A percentile compares a stretch with the other conserved stretches of the same genome.
Conservation (phyloP, 2,888 invertebrate species). For the Panzeria rudis region DNA sequence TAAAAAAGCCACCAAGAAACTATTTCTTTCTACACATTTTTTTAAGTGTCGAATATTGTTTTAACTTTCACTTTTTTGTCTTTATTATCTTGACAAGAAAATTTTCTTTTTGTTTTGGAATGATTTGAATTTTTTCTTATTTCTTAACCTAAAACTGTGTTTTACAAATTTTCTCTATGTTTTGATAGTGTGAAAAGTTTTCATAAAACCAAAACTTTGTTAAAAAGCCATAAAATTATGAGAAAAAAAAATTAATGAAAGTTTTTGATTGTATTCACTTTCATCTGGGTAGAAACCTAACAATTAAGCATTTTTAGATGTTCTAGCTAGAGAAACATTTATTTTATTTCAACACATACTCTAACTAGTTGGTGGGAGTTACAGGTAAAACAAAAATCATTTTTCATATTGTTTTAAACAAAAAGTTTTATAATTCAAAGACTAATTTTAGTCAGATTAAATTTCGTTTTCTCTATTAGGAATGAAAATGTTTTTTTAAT, state of each 20-base stretch:
- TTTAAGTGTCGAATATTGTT: slow-evolving; percentile 12
- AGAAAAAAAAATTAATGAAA: slow-evolving; percentile 13
- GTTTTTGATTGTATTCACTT: slow-evolving; percentile 47
- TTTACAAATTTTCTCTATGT: neutral
- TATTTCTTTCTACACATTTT: neutral
- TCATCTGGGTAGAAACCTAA: neutral
- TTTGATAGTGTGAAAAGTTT: slow-evolving; percentile 6
- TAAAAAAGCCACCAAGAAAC: neutral
- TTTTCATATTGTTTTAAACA: neutral
- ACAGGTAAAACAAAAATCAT: neutral
- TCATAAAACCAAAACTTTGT: slow-evolving; percentile 1
- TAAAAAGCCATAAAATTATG: neutral
- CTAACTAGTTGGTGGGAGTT: neutral
- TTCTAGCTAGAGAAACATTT: neutral
- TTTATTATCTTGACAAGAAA: slow-evolving; percentile 24
- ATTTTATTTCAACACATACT: neutral
- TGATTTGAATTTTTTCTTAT: slow-evolving; percentile 35
- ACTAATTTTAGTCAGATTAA: neutral
- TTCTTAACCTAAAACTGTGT: neutral
- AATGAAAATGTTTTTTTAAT: neutral
- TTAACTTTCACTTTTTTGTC: slow-evolving; percentile 61
- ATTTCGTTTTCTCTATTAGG: too few species aligned
- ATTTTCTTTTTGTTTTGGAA: slow-evolving; percentile 15
- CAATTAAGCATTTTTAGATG: neutral
- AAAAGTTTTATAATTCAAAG: neutral